A percentile compares a stretch with the other conserved stretches of the same genome.
These are phyloP conservation scores for Trinectes maculatus DNA, from an alignment of 2,113 vertebrate species.

Conservation along the genomic window DNA sequence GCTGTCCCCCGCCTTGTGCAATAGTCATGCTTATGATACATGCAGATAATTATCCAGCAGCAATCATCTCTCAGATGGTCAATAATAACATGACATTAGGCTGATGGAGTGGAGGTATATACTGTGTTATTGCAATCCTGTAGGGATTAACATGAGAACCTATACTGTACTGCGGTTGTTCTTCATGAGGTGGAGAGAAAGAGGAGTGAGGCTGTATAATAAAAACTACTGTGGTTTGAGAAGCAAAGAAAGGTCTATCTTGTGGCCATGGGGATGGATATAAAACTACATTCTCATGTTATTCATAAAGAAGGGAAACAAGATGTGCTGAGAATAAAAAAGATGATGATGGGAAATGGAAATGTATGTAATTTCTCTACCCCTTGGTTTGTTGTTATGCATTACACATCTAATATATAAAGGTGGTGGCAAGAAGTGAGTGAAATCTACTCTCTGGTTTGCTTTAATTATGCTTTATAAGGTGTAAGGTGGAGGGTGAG, in stretches of 20 bases:
- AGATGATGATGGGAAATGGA: constrained; percentile 9
- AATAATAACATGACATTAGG: constrained; percentile 64
- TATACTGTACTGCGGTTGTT: constrained; percentile 8
- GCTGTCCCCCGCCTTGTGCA: constrained; percentile 40
- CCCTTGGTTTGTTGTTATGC: neutral
- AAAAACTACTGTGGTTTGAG: constrained; percentile 17
- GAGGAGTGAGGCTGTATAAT: constrained; percentile 1
- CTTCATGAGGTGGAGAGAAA: constrained; percentile 10
- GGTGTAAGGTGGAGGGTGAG: no score
- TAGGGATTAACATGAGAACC: constrained; percentile 36
- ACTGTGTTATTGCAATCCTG: constrained; percentile 46
- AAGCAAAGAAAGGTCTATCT: constrained; percentile 11
- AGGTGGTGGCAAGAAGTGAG: no score
- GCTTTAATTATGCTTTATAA: no score
- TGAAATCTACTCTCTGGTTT: no score
- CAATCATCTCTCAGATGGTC: constrained; percentile 67
- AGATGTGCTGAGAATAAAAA: constrained; percentile 19
- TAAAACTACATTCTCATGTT: constrained; percentile 42
- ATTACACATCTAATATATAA: neutral
- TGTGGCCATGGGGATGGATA: constrained; percentile 33
- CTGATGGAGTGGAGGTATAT: constrained; percentile 55
- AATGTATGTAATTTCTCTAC: constrained; percentile 22
- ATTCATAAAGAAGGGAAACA: constrained; percentile 11
- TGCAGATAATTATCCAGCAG: constrained; percentile 64
- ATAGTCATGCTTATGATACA: constrained; percentile 55